These are phyloP conservation scores for Acomys russatus DNA, from an alignment of 2,797 vertebrate species.

Conservation along the genomic window DNA sequence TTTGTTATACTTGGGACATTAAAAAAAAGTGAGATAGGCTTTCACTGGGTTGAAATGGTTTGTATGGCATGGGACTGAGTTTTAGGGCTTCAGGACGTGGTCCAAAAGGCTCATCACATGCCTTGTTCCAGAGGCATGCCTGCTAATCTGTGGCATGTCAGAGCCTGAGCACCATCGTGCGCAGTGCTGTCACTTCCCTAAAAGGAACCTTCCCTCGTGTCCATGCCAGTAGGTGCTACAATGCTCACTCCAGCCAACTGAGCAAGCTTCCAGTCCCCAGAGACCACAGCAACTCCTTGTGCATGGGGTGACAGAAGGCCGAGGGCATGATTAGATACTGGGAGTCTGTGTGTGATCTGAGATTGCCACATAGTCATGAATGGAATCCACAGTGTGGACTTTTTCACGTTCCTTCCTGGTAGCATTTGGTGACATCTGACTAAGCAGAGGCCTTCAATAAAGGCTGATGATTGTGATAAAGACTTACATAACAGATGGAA, in stretches of 20 bases:
- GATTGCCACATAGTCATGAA: slow-evolving; percentile 53
- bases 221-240: slow-evolving; percentile 20
- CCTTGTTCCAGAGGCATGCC: slow-evolving; percentile 65
- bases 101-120: slow-evolving; percentile 67
- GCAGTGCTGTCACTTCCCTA: slow-evolving; percentile 78
- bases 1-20: neutral
- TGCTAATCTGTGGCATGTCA: slow-evolving; percentile 82
- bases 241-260: slow-evolving; percentile 47
- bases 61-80: neutral
- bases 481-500: slow-evolving; percentile 32
- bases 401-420: neutral
- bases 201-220: slow-evolving; percentile 74
- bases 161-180: slow-evolving; percentile 79
- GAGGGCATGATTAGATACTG: neutral
- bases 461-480: slow-evolving; percentile 57
- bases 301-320: slow-evolving; percentile 52
- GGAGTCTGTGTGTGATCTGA: slow-evolving; percentile 23
- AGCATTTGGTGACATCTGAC: slow-evolving; percentile 46
- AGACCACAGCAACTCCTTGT: slow-evolving; percentile 37
- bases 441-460: slow-evolving; percentile 60
- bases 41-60: slow-evolving; percentile 22
- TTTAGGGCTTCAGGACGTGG: slow-evolving; percentile 13
- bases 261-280: slow-evolving; percentile 51
- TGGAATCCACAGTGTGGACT: slow-evolving; percentile 59
- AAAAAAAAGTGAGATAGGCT: neutral